A percentile compares a stretch with the other conserved stretches of the same genome.
Evolutionary conservation across 1,140 invertebrate species (phyloP).

Genomic region (Thaumatotibia leucotreta): DNA sequence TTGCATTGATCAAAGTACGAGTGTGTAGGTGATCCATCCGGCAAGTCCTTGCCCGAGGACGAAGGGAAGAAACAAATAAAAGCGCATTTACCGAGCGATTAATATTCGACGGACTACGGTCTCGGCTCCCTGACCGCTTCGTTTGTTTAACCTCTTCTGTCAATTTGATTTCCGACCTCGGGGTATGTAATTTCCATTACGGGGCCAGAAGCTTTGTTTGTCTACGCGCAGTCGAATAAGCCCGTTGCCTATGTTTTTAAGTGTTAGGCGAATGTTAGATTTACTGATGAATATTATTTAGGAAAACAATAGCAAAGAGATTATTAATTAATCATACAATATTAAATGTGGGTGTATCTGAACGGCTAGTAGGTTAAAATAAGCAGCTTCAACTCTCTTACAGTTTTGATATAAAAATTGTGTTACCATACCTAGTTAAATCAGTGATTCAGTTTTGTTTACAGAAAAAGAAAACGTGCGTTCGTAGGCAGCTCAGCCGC

Average conservation of each 20-base stretch:
- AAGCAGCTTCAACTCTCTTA: too few relatives aligned
- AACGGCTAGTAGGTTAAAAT: background rate
- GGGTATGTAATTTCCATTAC: constrained; percentile 73
- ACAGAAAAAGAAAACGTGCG: too few relatives aligned
- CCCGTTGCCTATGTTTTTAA: constrained; percentile 24
- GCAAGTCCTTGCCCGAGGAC: background rate
- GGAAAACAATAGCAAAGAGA: background rate
- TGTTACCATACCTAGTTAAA: too few relatives aligned
- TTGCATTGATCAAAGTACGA: background rate
- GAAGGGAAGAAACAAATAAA: constrained; percentile 69
- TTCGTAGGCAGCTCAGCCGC: too few relatives aligned
- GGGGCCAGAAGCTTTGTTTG: constrained; percentile 64
- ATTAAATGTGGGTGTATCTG: background rate
- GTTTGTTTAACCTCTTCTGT: constrained; percentile 75
- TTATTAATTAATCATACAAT: too few relatives aligned
- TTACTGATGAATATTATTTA: background rate
- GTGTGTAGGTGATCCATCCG: background rate
- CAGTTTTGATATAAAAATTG: too few relatives aligned
- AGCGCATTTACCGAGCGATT: constrained; percentile 72
- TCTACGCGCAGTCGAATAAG: constrained; percentile 51
- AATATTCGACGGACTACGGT: constrained; percentile 69
- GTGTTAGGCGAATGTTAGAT: background rate
- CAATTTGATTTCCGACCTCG: constrained; percentile 73
- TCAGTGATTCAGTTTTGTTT: too few relatives aligned
- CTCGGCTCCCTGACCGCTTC: constrained; percentile 63